Evolutionary conservation across 23 tunicate species (phyloP).

Genomic region (Clavelina lepadiformis): DNA sequence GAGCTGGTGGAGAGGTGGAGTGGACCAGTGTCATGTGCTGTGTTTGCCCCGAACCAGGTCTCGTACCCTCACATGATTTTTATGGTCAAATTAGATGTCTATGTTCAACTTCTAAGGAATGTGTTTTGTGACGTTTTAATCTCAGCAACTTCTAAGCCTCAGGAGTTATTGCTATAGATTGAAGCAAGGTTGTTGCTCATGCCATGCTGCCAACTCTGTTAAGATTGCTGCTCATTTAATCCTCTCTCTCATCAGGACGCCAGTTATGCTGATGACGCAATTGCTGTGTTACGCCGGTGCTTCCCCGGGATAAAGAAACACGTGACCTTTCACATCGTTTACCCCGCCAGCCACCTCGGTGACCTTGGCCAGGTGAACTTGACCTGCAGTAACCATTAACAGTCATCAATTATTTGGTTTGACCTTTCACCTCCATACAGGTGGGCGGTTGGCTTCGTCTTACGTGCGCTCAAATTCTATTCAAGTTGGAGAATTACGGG

Average conservation of each 20-base stretch:
- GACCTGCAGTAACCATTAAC: too few species aligned
- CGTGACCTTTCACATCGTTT: conserved; percentile 89
- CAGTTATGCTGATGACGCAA: conserved; percentile 86
- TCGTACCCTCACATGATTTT: not conserved
- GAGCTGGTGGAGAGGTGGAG: conserved; percentile 89
- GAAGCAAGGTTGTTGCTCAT: conserved; percentile 1
- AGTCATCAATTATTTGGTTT: too few species aligned
- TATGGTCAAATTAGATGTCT: not conserved
- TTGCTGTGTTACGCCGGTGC: conserved; percentile 49
- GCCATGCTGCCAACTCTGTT: not conserved
- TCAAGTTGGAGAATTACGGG: conserved; percentile 65
- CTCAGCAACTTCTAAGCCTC: too few species aligned
- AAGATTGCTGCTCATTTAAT: too few species aligned
- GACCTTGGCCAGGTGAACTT: conserved; percentile 68
- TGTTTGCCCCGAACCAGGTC: conserved; percentile 83
- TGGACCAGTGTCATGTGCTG: conserved; percentile 86
- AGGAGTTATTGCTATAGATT: too few species aligned
- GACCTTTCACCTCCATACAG: conserved; percentile 9
- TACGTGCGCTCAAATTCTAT: conserved; percentile 55
- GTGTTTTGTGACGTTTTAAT: too few species aligned
- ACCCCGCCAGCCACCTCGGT: conserved; percentile 71
- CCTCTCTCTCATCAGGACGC: conserved; percentile 54
- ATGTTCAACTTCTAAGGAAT: not conserved
- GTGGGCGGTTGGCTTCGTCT: conserved; percentile 58
- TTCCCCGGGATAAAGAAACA: conserved; percentile 58